Conservation (phyloP, 1,140 invertebrate species). For the Hesperophylax magnus region DNA sequence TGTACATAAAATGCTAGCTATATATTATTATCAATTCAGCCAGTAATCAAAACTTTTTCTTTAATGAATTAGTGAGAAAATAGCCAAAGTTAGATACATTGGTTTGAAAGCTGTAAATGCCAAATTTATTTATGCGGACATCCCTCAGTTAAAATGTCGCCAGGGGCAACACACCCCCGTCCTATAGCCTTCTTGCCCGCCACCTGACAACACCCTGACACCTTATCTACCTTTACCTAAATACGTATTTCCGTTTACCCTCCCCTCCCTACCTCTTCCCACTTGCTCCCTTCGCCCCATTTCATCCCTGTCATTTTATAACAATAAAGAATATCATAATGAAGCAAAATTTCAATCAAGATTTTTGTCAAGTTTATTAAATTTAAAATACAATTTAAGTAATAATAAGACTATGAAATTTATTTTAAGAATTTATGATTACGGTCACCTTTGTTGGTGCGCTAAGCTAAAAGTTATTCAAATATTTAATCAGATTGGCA, state of each 20-base stretch:
- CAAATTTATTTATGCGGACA: neutral
- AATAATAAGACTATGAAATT: neutral
- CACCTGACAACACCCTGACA: neutral
- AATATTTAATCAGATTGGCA: slow-evolving; percentile 2
- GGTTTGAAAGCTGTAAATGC: neutral
- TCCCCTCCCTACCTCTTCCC: too few species aligned
- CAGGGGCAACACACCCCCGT: neutral
- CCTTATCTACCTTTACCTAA: neutral
- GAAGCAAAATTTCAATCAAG: slow-evolving; percentile 24
- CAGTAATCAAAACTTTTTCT: slow-evolving; percentile 1
- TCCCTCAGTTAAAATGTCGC: slow-evolving; percentile 51
- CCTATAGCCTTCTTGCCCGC: neutral
- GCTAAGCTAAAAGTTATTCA: slow-evolving; percentile 5
- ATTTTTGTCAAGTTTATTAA: slow-evolving; percentile 25
- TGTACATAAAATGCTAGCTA: too few species aligned
- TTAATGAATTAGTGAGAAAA: neutral
- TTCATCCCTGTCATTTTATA: neutral
- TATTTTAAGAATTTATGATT: slow-evolving; percentile 5
- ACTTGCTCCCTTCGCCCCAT: too few species aligned
- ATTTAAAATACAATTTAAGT: neutral
- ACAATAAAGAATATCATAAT: slow-evolving; percentile 22
- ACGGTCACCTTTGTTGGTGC: neutral
- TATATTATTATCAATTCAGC: too few species aligned
- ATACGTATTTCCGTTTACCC: neutral
- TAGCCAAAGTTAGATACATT: neutral